A percentile compares a stretch with the other conserved stretches of the same genome.
phyloP scores from a whole-genome alignment of 2,797 vertebrate genomes.

The Onychomys leucogaster region DNA sequence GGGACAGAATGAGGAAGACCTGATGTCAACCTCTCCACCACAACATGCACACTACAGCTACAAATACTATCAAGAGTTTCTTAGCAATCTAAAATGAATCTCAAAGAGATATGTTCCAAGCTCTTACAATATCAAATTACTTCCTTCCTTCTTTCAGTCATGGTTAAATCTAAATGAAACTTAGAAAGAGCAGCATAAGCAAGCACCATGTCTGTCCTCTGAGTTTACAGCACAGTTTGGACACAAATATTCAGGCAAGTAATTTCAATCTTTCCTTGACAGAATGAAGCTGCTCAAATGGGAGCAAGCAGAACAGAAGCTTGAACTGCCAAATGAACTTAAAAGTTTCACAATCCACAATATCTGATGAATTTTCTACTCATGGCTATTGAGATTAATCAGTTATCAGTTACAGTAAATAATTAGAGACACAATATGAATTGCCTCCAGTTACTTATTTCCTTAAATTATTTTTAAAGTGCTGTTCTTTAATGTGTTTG shows the following conservation, averaged over 20 bases:
- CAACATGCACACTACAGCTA: background rate
- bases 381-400: background rate
- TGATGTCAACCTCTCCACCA: background rate
- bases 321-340: background rate
- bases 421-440: constrained; percentile 11
- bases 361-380: constrained; percentile 38
- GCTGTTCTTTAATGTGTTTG: background rate
- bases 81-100: background rate
- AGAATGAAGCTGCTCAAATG: constrained; percentile 6
- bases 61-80: background rate
- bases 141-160: background rate
- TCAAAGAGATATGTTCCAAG: background rate
- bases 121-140: background rate
- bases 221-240: constrained; percentile 23
- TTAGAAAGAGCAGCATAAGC: constrained; percentile 33
- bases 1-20: background rate
- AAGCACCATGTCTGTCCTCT: constrained; percentile 18
- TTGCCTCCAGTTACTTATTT: constrained; percentile 9
- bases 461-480: constrained; percentile 42
- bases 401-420: background rate
- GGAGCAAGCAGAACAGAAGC: background rate
- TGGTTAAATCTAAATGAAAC: background rate
- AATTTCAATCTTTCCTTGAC: background rate
- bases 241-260: constrained; percentile 45
- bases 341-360: background rate